Evolutionary conservation across 2,113 vertebrate species (phyloP).

Genomic region (Aphyosemion australe): DNA sequence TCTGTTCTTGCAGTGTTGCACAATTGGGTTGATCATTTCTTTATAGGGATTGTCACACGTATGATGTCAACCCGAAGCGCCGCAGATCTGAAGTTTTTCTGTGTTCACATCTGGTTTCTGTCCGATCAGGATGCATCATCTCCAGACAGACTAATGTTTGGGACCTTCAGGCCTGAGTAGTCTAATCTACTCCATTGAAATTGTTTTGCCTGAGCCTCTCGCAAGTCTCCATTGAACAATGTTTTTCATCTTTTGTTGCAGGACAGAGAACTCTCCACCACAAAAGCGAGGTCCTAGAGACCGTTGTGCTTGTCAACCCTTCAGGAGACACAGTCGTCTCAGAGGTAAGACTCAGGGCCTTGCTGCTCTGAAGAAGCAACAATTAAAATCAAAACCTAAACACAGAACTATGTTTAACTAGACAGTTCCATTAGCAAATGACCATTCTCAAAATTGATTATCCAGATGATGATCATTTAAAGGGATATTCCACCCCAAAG

Average conservation of each 20-base stretch:
- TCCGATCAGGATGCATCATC: slow-evolving; percentile 21
- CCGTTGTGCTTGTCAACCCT: slow-evolving; percentile 92
- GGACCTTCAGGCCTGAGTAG: too few relatives aligned
- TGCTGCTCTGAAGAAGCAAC: background rate
- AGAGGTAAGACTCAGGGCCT: slow-evolving; percentile 88
- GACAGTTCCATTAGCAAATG: too few relatives aligned
- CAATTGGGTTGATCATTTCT: slow-evolving; percentile 32
- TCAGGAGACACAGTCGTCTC: slow-evolving; percentile 84
- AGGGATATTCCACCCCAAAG: too few relatives aligned
- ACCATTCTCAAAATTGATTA: too few relatives aligned
- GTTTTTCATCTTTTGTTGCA: slow-evolving; percentile 66
- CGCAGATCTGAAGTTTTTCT: too few relatives aligned
- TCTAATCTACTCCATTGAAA: too few relatives aligned
- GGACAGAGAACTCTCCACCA: slow-evolving; percentile 96
- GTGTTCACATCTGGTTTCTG: slow-evolving; percentile 23
- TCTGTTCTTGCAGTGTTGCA: slow-evolving; percentile 41
- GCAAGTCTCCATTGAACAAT: too few relatives aligned
- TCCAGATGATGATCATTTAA: too few relatives aligned
- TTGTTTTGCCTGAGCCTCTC: too few relatives aligned
- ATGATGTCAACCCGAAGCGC: too few relatives aligned
- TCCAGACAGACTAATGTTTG: slow-evolving; percentile 7
- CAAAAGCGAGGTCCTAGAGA: slow-evolving; percentile 90
- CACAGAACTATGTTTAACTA: too few relatives aligned
- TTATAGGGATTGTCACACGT: slow-evolving; percentile 43
- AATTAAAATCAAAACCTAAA: too few relatives aligned